Evolutionary conservation across 2,888 invertebrate genomes (phyloP), one percentile per base, ranked within the genome.

Genomic region (Epinotia demarniana): DNA sequence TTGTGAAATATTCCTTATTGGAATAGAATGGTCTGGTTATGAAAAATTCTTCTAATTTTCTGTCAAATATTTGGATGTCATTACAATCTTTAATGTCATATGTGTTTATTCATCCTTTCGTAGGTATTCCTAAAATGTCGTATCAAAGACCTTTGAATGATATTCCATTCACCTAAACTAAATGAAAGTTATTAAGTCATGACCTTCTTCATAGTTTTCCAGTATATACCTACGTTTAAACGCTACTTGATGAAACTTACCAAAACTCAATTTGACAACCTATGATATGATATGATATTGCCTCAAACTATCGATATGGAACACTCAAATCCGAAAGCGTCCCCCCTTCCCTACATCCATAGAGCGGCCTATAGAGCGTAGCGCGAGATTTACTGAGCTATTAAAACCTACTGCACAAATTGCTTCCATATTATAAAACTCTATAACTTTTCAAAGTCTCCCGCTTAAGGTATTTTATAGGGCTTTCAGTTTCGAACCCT

Each of bases 301-400:
- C 66, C 27, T 53, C 55, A 23, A 57, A 63, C 13, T 78, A 76
- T 81, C 79, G 79, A 82, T 81, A 78, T 68, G 63, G 68, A 73
- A 61, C 69, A 16, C 57, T 58, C 67, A 64, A 70, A 58, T 69
- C 27, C 63, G 73, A 72, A 77, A 53, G 55, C 27, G 2, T 23
- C 87, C 23, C 3, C 80, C 86, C 87, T 87, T 33, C 78, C 82
- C 83, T 84, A 84, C 80, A 82, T 79, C 82, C 83, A 83, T 84
- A 85, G 86, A 81, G 83, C 78, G 84, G 88, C 77, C 81, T 90
- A 86, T 85, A 79, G 82, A 87, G 87, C 90, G 89, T 84, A 85
- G 90, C 92, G 83, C 82, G 85, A 91, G 91, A 92, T 92, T 91
- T 91, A 91, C 89, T 86, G 88, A 85, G 87, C 90, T 90, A 91